Evolutionary conservation across 2,113 vertebrate genomes (phyloP).

Genomic region (Rhinogobius similis): DNA sequence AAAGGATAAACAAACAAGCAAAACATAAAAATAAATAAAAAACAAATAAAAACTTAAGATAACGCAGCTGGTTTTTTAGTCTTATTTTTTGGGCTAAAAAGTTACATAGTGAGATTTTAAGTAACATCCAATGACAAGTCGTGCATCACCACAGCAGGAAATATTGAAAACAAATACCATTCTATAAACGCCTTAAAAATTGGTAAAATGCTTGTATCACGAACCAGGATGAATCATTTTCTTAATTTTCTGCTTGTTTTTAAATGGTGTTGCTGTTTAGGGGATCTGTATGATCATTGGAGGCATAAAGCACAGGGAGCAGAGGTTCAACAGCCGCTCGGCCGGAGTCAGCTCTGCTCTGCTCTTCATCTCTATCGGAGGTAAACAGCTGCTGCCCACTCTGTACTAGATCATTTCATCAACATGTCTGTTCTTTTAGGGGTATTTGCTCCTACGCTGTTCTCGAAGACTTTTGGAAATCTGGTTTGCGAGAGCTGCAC

Average conservation of each 20-base stretch:
- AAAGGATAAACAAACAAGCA: too few species aligned
- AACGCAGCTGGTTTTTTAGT: too few species aligned
- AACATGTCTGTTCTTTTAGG: constrained; percentile 65
- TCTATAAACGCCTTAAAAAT: too few species aligned
- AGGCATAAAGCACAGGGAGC: constrained; percentile 86
- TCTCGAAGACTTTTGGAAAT: constrained; percentile 87
- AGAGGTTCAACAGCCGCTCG: constrained; percentile 87
- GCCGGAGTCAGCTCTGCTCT: constrained; percentile 86
- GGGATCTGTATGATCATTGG: constrained; percentile 91
- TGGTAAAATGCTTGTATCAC: too few species aligned
- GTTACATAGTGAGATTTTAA: too few species aligned
- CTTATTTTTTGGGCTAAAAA: too few species aligned
- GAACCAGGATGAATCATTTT: not conserved
- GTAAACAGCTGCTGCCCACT: constrained; percentile 60
- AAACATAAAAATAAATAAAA: too few species aligned
- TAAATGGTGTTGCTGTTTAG: constrained; percentile 49
- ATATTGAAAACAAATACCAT: too few species aligned
- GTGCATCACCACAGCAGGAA: too few species aligned
- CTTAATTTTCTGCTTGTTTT: not conserved
- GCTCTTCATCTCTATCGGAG: constrained; percentile 89
- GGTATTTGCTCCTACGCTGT: constrained; percentile 88
- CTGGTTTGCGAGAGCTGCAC: constrained; percentile 85
- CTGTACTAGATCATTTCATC: not conserved
- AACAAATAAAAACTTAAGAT: too few species aligned
- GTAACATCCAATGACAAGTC: too few species aligned